Conservation (phyloP, 2,113 vertebrate genomes). For the Indri indri region DNA sequence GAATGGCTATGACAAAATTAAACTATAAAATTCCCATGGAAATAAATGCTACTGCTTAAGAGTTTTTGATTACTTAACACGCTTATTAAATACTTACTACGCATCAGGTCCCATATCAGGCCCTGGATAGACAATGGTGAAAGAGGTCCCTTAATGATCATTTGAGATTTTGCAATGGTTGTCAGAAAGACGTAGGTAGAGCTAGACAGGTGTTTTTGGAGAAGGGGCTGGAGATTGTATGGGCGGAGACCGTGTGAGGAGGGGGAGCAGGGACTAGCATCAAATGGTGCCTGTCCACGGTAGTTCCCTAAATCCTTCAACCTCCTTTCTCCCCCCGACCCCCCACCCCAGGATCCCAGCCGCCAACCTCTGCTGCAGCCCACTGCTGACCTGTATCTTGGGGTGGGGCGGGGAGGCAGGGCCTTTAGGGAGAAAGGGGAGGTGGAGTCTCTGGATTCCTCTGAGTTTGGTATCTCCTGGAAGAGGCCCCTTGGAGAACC, state of each 20-base stretch:
- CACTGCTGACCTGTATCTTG: background rate
- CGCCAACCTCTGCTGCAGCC: background rate
- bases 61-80: background rate
- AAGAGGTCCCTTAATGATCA: background rate
- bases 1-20: background rate
- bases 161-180: background rate
- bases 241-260: fast-evolving
- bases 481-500: background rate
- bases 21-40: background rate
- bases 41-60: background rate
- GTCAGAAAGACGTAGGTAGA: background rate
- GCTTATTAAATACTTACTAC: background rate
- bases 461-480: background rate
- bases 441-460: background rate
- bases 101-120: background rate
- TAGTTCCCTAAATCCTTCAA: background rate
- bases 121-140: background rate
- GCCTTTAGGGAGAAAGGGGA: background rate
- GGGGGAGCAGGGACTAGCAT: background rate
- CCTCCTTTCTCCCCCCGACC: background rate
- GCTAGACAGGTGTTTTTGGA: background rate
- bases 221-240: fast-evolving
- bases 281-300: background rate
- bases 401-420: too few relatives aligned
- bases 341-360: background rate